phyloP scores from a whole-genome alignment of 1,140 invertebrate genomes.

The Cotesia vestalis region DNA sequence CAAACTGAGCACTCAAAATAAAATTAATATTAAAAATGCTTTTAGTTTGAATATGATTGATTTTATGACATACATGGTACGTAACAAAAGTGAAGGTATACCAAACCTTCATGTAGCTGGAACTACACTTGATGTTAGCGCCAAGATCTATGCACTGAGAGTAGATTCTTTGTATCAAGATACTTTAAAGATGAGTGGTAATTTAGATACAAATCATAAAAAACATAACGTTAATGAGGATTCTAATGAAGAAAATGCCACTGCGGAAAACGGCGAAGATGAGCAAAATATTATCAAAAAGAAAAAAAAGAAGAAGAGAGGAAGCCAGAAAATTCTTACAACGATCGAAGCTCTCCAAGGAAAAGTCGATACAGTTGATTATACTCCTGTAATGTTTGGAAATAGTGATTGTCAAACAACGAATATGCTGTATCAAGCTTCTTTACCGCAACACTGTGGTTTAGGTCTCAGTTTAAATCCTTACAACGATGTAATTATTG shows the following conservation, averaged over 20 bases:
- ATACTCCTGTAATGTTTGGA: conserved; percentile 45
- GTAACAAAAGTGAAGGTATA: conserved; percentile 72
- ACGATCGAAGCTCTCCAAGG: conserved; percentile 62
- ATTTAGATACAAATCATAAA: conserved; percentile 66
- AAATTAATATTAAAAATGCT: conserved; percentile 87
- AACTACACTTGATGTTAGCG: conserved; percentile 81
- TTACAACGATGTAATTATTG: conserved; percentile 49
- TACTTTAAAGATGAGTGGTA: conserved; percentile 79
- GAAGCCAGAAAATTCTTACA: conserved; percentile 48
- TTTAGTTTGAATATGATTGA: conserved; percentile 86
- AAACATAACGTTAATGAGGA: conserved; percentile 58
- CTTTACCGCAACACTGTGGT: conserved; percentile 51
- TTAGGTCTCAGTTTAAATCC: conserved; percentile 43
- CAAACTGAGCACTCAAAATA: conserved; percentile 73
- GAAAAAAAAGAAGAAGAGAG: conserved; percentile 54
- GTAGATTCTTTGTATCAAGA: conserved; percentile 83
- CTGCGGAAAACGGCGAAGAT: not conserved
- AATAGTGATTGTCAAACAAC: conserved; percentile 55
- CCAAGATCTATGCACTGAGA: conserved; percentile 83
- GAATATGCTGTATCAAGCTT: conserved; percentile 55
- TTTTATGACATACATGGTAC: conserved; percentile 78
- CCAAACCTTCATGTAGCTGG: conserved; percentile 80
- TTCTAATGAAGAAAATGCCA: conserved; percentile 44
- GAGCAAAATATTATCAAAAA: conserved; percentile 41
- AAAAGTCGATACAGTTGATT: conserved; percentile 56